phyloP scores from a whole-genome alignment of 2,888 invertebrate genomes.

The Lobophora halterata region DNA sequence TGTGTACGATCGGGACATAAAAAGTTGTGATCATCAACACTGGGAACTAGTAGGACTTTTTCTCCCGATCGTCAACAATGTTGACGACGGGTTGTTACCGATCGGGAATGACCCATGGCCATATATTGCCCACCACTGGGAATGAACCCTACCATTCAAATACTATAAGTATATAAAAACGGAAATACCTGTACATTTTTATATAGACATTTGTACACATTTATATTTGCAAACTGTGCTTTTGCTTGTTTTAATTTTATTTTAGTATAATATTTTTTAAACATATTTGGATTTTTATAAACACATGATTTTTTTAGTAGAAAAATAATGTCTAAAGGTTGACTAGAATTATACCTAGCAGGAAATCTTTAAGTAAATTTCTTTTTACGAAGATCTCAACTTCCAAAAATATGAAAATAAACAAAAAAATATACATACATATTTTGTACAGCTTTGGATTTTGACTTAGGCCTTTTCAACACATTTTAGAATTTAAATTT shows the following conservation, averaged over 20 bases:
- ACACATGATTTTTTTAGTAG: slow-evolving; percentile 2
- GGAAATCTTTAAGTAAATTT: slow-evolving; percentile 13
- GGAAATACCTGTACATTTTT: slow-evolving; percentile 24
- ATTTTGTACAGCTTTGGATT: too few species aligned
- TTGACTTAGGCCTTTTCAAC: slow-evolving; percentile 19
- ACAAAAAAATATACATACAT: slow-evolving; percentile 11
- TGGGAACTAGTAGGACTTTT: too few species aligned
- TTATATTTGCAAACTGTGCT: slow-evolving; percentile 4
- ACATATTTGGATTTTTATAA: slow-evolving; percentile 3
- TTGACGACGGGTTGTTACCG: too few species aligned
- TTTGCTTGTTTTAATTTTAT: slow-evolving; percentile 11
- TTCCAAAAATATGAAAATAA: slow-evolving; percentile 7
- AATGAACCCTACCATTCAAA: slow-evolving; percentile 11
- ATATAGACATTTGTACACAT: slow-evolving; percentile 13
- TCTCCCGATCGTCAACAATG: too few species aligned
- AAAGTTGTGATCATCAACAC: too few species aligned
- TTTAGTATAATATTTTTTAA: slow-evolving; percentile 8
- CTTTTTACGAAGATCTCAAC: slow-evolving; percentile 9
- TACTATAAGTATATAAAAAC: slow-evolving; percentile 19
- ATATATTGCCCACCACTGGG: slow-evolving; percentile 26
- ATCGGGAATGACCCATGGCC: too few species aligned
- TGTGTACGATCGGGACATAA: too few species aligned
- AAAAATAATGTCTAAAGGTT: slow-evolving; percentile 6
- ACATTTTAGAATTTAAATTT: not conserved
- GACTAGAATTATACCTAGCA: slow-evolving; percentile 21